These are phyloP conservation scores for Pristionchus exspectatus DNA, from an alignment of 2,888 invertebrate species.

Conservation along the genomic window DNA sequence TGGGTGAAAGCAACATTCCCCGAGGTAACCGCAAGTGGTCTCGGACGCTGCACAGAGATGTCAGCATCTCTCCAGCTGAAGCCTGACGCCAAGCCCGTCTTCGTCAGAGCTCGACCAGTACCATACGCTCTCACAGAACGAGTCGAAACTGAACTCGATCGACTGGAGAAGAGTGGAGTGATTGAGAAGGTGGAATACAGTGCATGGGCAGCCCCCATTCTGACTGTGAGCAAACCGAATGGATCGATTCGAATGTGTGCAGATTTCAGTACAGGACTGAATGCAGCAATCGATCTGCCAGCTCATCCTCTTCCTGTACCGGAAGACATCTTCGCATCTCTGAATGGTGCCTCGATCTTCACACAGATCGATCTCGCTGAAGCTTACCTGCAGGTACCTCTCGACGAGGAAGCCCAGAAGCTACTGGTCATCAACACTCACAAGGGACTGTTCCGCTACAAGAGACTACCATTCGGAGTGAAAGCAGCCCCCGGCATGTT, in stretches of 20 bases:
- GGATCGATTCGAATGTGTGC: conserved; percentile 60
- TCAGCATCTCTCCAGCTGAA: conserved; percentile 55
- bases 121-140: conserved; percentile 58
- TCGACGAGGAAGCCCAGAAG: conserved; percentile 60
- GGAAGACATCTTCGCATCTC: too few relatives aligned
- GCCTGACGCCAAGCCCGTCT: conserved; percentile 58
- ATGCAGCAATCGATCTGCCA: conserved; percentile 56
- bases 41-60: conserved; percentile 58
- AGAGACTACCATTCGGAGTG: conserved; percentile 68
- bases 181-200: conserved; percentile 38
- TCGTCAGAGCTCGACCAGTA: conserved; percentile 60
- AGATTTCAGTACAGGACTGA: conserved; percentile 61
- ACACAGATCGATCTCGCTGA: conserved; percentile 61
- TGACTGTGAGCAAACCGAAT: conserved; percentile 56
- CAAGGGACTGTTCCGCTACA: conserved; percentile 63
- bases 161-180: conserved; percentile 58
- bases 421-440: conserved; percentile 65
- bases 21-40: conserved; percentile 1
- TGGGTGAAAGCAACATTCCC: too few relatives aligned
- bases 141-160: conserved; percentile 62
- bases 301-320: too few relatives aligned
- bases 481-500: conserved; percentile 69
- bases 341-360: too few relatives aligned
- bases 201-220: neutral
- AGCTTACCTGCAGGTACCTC: conserved; percentile 64